Percentiles rank a stretch among this genome's conserved stretches.
phyloP scores from a whole-genome alignment of 1,140 invertebrate species.

The Sipha flava region DNA sequence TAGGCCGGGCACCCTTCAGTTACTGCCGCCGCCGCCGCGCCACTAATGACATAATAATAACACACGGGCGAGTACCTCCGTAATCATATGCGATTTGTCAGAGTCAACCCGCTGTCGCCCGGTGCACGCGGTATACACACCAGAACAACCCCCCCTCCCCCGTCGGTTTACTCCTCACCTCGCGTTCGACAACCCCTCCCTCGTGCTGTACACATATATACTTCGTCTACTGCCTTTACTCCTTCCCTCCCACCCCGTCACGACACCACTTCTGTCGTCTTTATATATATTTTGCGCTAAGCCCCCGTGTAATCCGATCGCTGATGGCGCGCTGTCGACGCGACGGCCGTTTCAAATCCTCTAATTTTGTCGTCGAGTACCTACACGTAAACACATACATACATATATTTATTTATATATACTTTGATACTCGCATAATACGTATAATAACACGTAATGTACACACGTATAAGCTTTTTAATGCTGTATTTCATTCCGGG shows the following conservation, averaged over 20 bases:
- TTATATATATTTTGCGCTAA: conserved; percentile 7
- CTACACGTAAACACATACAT: background rate
- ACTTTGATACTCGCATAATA: no score
- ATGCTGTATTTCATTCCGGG: no score
- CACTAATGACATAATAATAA: conserved; percentile 37
- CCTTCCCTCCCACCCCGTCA: background rate
- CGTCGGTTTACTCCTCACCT: background rate
- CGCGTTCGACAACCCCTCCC: background rate
- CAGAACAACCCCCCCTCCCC: conserved; percentile 1
- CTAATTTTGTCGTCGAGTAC: conserved; percentile 21
- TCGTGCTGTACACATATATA: background rate
- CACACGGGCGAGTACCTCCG: conserved; percentile 34
- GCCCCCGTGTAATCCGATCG: conserved; percentile 23
- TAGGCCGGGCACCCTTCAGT: conserved; percentile 27
- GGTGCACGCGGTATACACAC: background rate
- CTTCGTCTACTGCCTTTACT: background rate
- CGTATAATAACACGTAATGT: no score
- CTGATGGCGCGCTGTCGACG: background rate
- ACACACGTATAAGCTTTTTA: no score
- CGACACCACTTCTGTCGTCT: background rate
- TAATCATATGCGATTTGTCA: conserved; percentile 37
- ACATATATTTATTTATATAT: no score
- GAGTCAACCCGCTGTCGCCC: conserved; percentile 22
- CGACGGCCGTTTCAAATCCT: conserved; percentile 6
- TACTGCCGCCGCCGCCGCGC: background rate